These are phyloP conservation scores for Acrobasis consociella DNA, from an alignment of 2,888 invertebrate genomes.

Conservation along the genomic window DNA sequence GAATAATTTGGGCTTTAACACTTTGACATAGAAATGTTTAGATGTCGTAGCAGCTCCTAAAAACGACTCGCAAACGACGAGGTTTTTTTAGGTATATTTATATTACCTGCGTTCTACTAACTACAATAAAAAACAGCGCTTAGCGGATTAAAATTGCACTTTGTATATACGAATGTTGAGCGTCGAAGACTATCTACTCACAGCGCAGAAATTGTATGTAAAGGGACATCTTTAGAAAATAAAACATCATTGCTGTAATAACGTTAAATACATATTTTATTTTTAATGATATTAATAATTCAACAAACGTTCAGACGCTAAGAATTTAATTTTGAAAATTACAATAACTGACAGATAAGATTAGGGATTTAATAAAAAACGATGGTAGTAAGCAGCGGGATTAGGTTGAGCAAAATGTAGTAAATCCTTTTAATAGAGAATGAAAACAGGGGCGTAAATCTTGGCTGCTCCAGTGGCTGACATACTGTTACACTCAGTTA, in stretches of 20 bases:
- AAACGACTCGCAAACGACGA: no score
- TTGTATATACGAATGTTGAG: no score
- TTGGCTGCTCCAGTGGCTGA: conserved; percentile 67
- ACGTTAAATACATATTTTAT: conserved; percentile 7
- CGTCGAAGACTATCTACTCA: no score
- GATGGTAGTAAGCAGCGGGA: conserved; percentile 7
- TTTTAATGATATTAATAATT: conserved; percentile 14
- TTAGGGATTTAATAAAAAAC: conserved; percentile 23
- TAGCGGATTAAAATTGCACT: no score
- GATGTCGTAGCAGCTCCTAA: no score
- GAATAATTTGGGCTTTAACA: not conserved
- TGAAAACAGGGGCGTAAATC: conserved; percentile 72
- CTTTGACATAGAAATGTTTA: no score
- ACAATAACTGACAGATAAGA: conserved; percentile 13
- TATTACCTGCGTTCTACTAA: no score
- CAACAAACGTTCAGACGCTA: conserved; percentile 7
- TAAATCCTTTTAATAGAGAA: conserved; percentile 58
- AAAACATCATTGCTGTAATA: not conserved
- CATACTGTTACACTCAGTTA: conserved; percentile 76
- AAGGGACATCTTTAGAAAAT: no score
- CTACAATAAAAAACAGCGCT: no score
- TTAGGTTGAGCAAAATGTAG: conserved; percentile 36
- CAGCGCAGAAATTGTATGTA: no score
- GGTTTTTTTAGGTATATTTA: no score
- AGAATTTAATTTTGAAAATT: conserved; percentile 20